Evolutionary conservation across 2,797 vertebrate genomes (phyloP), one percentile per base, ranked within the genome.

Genomic region (Natrix natrix): DNA sequence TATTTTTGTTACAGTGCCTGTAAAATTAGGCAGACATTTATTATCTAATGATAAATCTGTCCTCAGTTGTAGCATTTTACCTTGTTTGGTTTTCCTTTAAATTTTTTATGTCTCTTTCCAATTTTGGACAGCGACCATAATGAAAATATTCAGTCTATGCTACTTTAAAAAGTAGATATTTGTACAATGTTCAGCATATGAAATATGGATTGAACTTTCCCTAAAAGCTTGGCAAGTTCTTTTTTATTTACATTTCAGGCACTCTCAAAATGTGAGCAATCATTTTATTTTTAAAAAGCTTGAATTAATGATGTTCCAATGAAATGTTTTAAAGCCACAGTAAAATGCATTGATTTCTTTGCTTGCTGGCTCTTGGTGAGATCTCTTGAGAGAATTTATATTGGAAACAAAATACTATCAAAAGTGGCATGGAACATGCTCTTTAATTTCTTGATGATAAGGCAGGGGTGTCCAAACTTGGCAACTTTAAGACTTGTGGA

Each of bases 391-490:
- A 92, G 61, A 32, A 86, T 95, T 97, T 94, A 93, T 95, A 93
- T 95, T 95, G 94, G 94, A 96, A 97, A 97, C 93, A 87, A 92
- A 0, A 0, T 87, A 91, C 87, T 93, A 61, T 96, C 94, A 95
- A 96, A 90, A 59, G 95, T 93, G 93, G 56, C 93, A 94, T 1
- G 2, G 88, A 93, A 92, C 86, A 32, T 78, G 61, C 90, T 96
- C 92, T 63, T 28, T 37, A 91, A 20, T 48, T n/a, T 28, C 56
- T 91, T 83, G 24, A 86, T 59, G 69, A 43, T 59, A 14, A 83
- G 24, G 32, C n/a, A n/a, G n/a, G n/a, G n/a, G n/a, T n/a, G n/a
- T n/a, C n/a, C n/a, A n/a, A n/a, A n/a, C n/a, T n/a, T n/a, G n/a
- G n/a, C n/a, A n/a, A n/a, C n/a, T n/a, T n/a, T n/a, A n/a, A n/a